Evolutionary conservation across 2,888 invertebrate species (phyloP), one percentile per base, ranked within the genome.

Genomic region (Aspidiotus destructor): DNA sequence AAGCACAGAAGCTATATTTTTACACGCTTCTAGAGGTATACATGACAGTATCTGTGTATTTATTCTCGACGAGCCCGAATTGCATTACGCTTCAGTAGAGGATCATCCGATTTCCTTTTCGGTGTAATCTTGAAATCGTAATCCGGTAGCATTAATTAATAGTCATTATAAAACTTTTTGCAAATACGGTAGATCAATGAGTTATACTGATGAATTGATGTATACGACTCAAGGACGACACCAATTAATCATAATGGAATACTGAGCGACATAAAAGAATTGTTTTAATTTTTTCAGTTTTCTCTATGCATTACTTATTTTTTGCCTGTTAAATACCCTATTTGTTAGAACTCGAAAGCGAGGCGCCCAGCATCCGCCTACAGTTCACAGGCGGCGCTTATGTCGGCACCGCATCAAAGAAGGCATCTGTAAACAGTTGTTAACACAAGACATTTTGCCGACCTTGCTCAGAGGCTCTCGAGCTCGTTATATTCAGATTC

Each of bases 291-390:
- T 28, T 28, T 28, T 28, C 28, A 28, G 28, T 28, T 28, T 28
- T 28, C 28, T 28, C 28, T 28, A 28, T 28, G 28, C 28, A 28
- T 28, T 28, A 28, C 28, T 28, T 28, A 28, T 28, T 28, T 28
- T 28, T 28, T 28, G 28, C 28, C 28, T 28, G 52, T 63, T 63
- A 63, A 63, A 63, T 63, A 63, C 63, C 53, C 63, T 52, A 41
- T 63, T 53, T 41, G 54, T 52, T 53, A 63, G 54, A 63, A 63
- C 53, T 63, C 53, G 65, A 65, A 41, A 67, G 60, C 67, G 67
- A 67, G 67, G 67, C 67, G 67, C 67, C 67, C 67, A 58, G 67
- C 67, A 67, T 67, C 67, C 67, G 67, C 67, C 67, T 67, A 67
- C 67, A 67, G 67, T 67, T 67, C 67, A 67, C 67, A 67, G 67